Evolutionary conservation across 2,888 invertebrate species (phyloP).

Genomic region (Cryptosula pallasiana): DNA sequence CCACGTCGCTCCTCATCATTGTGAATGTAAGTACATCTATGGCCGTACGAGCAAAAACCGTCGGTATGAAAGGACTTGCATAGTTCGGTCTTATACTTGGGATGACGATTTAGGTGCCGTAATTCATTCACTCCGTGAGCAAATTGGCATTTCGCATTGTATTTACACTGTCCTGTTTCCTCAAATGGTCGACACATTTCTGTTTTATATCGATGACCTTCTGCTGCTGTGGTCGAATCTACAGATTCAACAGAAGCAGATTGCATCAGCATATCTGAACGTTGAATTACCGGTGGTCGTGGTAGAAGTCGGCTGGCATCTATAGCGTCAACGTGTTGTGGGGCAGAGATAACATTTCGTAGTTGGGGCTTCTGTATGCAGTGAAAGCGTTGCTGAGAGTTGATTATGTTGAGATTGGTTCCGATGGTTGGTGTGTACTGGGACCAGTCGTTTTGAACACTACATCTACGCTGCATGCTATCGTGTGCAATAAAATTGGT

Average conservation of each 20-base stretch:
- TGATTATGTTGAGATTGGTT: background rate
- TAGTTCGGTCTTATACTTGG: slow-evolving; percentile 91
- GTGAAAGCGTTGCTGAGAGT: background rate
- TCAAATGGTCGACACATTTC: slow-evolving; percentile 89
- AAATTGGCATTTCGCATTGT: slow-evolving; percentile 92
- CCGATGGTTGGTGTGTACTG: background rate
- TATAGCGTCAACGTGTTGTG: background rate
- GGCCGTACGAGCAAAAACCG: slow-evolving; percentile 92
- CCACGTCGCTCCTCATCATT: slow-evolving; percentile 55
- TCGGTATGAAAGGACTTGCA: slow-evolving; percentile 88
- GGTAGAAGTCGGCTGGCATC: background rate
- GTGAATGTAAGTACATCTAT: slow-evolving; percentile 91
- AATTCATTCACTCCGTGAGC: slow-evolving; percentile 87
- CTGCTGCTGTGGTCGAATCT: background rate
- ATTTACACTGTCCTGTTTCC: slow-evolving; percentile 78
- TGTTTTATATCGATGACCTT: slow-evolving; percentile 75
- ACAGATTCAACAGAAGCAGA: background rate
- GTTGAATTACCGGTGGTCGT: background rate
- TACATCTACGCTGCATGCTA: background rate
- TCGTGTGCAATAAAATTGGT: background rate
- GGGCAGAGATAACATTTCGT: slow-evolving; percentile 5
- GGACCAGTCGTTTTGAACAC: background rate
- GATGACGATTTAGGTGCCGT: slow-evolving; percentile 84
- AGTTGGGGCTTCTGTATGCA: background rate
- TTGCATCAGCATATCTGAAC: background rate